A percentile compares a stretch with the other conserved stretches of the same genome.
phyloP scores from a whole-genome alignment of 2,113 vertebrate genomes.

The Peromyscus polionotus region DNA sequence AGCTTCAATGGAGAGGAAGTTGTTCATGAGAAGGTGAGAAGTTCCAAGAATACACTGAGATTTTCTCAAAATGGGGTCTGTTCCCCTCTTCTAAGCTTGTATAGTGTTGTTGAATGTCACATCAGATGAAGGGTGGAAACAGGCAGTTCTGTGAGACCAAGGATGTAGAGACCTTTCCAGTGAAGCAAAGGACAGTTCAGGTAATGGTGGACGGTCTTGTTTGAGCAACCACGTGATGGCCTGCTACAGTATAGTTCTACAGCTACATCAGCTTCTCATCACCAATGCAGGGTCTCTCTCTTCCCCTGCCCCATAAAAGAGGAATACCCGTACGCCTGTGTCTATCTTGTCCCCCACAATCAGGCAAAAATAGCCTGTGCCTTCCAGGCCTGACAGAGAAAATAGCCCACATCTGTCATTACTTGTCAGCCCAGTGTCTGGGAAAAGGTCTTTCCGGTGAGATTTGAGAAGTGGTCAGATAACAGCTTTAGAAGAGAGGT shows the following conservation, averaged over 20 bases:
- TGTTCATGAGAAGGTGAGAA: neutral
- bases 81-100: neutral
- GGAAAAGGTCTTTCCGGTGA: neutral
- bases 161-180: neutral
- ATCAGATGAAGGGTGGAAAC: neutral
- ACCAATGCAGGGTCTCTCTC: neutral
- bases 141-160: neutral
- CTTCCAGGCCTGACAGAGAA: neutral
- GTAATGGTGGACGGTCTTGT: neutral
- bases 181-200: neutral
- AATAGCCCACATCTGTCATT: neutral
- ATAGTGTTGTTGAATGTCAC: neutral
- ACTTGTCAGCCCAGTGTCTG: neutral
- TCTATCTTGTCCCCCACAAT: neutral
- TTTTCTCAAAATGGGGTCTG: neutral
- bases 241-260: neutral
- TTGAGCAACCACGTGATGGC: neutral
- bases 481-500: neutral
- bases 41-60: neutral
- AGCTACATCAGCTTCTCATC: neutral
- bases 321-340: too few species aligned
- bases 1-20: neutral
- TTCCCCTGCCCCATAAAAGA: too few species aligned
- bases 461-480: neutral
- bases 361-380: neutral